phyloP scores from a whole-genome alignment of 2,888 invertebrate species.

The Andrena bucephala region DNA sequence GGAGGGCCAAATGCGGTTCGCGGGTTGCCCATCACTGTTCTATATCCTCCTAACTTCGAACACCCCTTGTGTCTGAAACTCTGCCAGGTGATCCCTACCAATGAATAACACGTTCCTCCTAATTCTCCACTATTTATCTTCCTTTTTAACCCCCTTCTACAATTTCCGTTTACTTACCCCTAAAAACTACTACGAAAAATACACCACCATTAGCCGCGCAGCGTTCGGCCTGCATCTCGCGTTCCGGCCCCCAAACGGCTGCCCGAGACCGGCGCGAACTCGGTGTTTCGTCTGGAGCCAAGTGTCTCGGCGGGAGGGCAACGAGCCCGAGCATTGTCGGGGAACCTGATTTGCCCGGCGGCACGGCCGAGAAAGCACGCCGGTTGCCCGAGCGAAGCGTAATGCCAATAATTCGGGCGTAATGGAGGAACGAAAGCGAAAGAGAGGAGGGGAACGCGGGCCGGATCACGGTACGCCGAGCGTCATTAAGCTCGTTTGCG shows the following conservation, averaged over 20 bases:
- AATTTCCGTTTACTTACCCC: background rate
- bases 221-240: conserved; percentile 57
- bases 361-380: conserved; percentile 33
- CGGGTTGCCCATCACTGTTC: too few species aligned
- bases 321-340: conserved; percentile 25
- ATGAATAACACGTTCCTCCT: too few species aligned
- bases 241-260: conserved; percentile 51
- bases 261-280: conserved; percentile 28
- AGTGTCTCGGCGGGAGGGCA: conserved; percentile 16
- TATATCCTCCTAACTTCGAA: too few species aligned
- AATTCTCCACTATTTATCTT: too few species aligned
- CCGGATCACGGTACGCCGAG: conserved; percentile 44
- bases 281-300: conserved; percentile 13
- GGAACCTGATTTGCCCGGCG: conserved; percentile 52
- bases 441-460: conserved; percentile 2
- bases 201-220: conserved; percentile 43
- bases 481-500: conserved; percentile 51
- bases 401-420: conserved; percentile 40
- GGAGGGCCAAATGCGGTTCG: too few species aligned
- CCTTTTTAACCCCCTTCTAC: too few species aligned
- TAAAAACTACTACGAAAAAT: conserved; percentile 34
- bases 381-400: background rate
- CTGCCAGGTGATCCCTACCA: too few species aligned
- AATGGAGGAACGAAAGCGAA: conserved; percentile 30
- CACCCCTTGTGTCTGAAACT: too few species aligned